Conservation (phyloP, 2,113 vertebrate species). For the Andinoacara biseriatus region DNA sequence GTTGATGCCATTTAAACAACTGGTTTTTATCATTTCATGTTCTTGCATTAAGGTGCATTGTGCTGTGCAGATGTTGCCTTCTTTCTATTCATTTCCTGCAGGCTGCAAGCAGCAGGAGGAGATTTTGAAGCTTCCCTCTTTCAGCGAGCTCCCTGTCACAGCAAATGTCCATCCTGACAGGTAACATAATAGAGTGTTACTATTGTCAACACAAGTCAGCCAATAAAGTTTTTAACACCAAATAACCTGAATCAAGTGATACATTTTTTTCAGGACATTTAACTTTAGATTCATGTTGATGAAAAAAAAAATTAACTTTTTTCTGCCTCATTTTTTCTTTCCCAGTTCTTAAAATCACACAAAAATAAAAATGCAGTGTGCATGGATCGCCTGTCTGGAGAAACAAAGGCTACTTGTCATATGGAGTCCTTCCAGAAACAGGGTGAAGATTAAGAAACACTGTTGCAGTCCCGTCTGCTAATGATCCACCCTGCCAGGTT, state of each 20-base stretch:
- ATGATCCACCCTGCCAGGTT: slow-evolving; percentile 44
- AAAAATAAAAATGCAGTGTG: neutral
- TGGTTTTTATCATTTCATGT: neutral
- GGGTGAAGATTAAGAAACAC: slow-evolving; percentile 38
- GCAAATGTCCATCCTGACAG: slow-evolving; percentile 24
- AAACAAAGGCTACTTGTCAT: slow-evolving; percentile 46
- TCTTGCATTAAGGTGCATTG: neutral
- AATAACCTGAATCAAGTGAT: neutral
- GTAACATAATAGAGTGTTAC: slow-evolving; percentile 18
- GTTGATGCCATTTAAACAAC: neutral
- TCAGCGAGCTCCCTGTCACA: slow-evolving; percentile 16
- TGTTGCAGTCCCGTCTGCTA: slow-evolving; percentile 29
- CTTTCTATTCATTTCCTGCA: slow-evolving; percentile 17
- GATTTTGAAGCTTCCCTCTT: slow-evolving; percentile 24
- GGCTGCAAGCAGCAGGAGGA: slow-evolving; percentile 20
- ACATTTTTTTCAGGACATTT: neutral
- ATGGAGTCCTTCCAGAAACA: slow-evolving; percentile 58
- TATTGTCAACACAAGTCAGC: slow-evolving; percentile 21
- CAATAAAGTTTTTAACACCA: neutral
- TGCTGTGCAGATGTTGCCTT: slow-evolving; percentile 21
- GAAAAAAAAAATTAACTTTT: accelerated
- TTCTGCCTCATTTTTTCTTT: neutral
- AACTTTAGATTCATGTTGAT: neutral
- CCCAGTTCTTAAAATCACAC: neutral
- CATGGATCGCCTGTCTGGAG: neutral